Evolutionary conservation across 2,797 vertebrate genomes (phyloP).

Genomic region (Melanotaenia maccullochi): DNA sequence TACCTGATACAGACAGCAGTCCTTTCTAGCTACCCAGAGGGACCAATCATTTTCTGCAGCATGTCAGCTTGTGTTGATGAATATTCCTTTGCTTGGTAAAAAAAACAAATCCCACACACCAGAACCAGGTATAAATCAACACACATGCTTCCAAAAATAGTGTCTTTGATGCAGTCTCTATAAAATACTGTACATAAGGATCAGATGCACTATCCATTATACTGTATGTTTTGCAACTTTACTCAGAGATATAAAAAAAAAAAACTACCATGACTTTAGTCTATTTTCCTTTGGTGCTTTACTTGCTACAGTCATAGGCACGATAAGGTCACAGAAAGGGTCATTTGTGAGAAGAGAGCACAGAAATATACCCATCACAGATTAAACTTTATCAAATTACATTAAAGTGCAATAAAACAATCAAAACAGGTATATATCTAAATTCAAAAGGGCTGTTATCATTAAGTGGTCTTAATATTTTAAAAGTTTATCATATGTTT

Average conservation of each 20-base stretch:
- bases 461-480: conserved; percentile 18
- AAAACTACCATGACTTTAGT: neutral
- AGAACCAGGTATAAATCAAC: conserved; percentile 50
- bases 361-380: conserved; percentile 1
- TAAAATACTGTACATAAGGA: conserved; percentile 2
- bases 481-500: conserved; percentile 11
- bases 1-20: conserved; percentile 67
- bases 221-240: neutral
- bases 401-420: conserved; percentile 21
- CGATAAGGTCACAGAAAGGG: neutral
- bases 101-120: conserved; percentile 56
- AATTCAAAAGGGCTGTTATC: neutral
- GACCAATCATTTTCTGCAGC: conserved; percentile 78
- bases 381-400: conserved; percentile 34
- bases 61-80: conserved; percentile 64
- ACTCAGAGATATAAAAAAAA: neutral
- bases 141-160: conserved; percentile 38
- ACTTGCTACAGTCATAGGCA: neutral
- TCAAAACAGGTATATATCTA: neutral
- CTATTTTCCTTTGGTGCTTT: neutral
- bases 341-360: neutral
- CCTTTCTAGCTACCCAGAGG: conserved; percentile 69
- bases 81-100: conserved; percentile 55
- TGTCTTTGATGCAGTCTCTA: conserved; percentile 19
- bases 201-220: neutral